Conservation (phyloP, 2,797 vertebrate genomes). For the Acanthopagrus latus region DNA sequence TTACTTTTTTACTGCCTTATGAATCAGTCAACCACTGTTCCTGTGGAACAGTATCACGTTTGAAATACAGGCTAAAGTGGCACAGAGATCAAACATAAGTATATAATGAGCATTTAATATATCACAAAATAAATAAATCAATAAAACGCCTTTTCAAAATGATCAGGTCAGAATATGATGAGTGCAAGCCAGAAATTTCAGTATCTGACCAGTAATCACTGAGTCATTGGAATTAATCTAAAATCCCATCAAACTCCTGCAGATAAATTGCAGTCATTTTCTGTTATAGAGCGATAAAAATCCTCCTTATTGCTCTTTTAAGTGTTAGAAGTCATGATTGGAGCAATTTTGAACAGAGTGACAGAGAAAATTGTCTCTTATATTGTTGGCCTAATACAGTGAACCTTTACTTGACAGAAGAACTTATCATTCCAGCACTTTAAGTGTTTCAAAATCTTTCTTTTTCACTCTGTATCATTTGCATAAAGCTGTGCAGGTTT, state of each 20-base stretch:
- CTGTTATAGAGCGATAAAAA: conserved; percentile 53
- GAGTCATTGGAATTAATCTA: conserved; percentile 45
- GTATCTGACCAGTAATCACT: conserved; percentile 26
- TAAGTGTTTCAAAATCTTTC: background rate
- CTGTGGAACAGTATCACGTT: no score
- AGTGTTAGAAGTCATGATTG: conserved; percentile 56
- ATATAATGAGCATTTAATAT: background rate
- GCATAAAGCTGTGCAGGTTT: conserved; percentile 31
- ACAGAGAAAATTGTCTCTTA: conserved; percentile 53
- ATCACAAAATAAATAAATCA: background rate
- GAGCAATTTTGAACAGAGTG: conserved; percentile 52
- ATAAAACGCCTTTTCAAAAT: background rate
- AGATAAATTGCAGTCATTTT: conserved; percentile 61
- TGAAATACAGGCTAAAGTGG: background rate
- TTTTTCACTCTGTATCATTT: conserved; percentile 22
- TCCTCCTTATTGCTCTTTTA: conserved; percentile 53
- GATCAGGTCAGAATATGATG: background rate
- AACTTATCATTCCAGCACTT: conserved; percentile 25
- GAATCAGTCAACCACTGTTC: no score
- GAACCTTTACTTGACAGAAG: conserved; percentile 33
- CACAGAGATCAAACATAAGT: background rate
- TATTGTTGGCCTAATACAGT: conserved; percentile 44
- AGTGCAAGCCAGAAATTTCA: background rate
- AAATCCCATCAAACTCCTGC: conserved; percentile 46
- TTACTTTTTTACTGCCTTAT: no score